phyloP scores from a whole-genome alignment of 2,797 vertebrate genomes.

The Acipenser ruthenus region DNA sequence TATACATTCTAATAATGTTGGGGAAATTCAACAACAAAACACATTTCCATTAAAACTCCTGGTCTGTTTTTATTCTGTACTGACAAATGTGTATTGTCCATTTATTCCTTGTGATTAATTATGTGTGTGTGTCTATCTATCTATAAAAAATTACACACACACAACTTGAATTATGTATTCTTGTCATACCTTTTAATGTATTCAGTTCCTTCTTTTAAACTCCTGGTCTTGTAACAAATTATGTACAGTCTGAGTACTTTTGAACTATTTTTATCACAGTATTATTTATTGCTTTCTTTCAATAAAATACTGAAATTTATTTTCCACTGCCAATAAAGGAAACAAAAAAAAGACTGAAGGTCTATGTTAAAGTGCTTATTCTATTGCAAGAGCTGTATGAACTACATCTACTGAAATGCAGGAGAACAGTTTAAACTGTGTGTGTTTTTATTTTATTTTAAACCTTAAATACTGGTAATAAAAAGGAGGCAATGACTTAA shows the following conservation, averaged over 20 bases:
- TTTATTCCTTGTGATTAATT: slow-evolving; percentile 51
- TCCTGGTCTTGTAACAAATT: slow-evolving; percentile 80
- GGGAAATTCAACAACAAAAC: slow-evolving; percentile 31
- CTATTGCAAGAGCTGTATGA: too few relatives aligned
- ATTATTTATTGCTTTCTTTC: slow-evolving; percentile 99
- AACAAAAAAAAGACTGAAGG: slow-evolving; percentile 28
- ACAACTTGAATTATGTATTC: slow-evolving; percentile 69
- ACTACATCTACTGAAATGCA: too few relatives aligned
- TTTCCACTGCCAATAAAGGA: slow-evolving; percentile 80
- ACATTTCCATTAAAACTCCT: slow-evolving; percentile 11
- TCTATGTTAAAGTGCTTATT: slow-evolving; percentile 22
- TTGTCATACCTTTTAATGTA: slow-evolving; percentile 64
- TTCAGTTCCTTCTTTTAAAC: slow-evolving; percentile 56
- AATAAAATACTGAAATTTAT: slow-evolving; percentile 95
- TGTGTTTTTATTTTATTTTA: too few relatives aligned
- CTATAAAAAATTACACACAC: slow-evolving; percentile 16
- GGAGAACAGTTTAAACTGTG: too few relatives aligned
- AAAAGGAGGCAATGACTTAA: too few relatives aligned
- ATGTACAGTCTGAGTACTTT: slow-evolving; percentile 95
- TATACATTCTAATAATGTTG: slow-evolving; percentile 15
- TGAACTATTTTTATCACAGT: slow-evolving; percentile 99
- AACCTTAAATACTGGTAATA: too few relatives aligned
- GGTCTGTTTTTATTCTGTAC: slow-evolving; percentile 21
- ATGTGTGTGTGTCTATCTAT: slow-evolving; percentile 36
- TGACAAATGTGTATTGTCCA: slow-evolving; percentile 30